Evolutionary conservation across 2,797 vertebrate species (phyloP).

Genomic region (Oreonectes daqikongensis): DNA sequence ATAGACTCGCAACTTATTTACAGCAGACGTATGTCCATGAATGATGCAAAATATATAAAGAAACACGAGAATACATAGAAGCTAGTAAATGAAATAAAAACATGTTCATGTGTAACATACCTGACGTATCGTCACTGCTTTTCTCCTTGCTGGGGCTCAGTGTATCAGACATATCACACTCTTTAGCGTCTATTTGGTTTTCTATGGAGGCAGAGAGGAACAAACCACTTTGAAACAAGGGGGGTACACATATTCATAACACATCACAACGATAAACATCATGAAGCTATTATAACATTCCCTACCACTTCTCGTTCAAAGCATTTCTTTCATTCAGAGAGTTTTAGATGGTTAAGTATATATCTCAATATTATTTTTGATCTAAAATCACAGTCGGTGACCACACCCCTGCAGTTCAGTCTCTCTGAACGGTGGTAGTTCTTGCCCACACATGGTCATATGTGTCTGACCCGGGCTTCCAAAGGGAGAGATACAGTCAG

Average conservation of each 20-base stretch:
- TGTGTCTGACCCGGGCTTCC: conserved; percentile 61
- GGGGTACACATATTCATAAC: conserved; percentile 20
- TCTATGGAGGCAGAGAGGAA: conserved; percentile 75
- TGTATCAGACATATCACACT: conserved; percentile 96
- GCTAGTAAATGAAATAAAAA: not conserved
- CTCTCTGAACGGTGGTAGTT: conserved; percentile 22
- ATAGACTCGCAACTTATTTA: too few species aligned
- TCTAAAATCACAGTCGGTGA: not conserved
- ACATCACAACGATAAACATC: not conserved
- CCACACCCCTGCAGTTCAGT: conserved; percentile 28
- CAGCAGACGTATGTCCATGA: not conserved
- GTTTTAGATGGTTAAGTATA: not conserved
- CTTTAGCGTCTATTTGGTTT: conserved; percentile 90
- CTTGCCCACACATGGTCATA: conserved; percentile 66
- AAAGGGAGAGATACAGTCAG: conserved; percentile 56
- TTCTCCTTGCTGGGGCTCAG: conserved; percentile 97
- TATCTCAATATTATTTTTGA: not conserved
- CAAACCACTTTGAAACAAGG: conserved; percentile 57
- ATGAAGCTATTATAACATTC: not conserved
- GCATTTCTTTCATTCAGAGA: too few species aligned
- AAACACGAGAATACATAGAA: not conserved
- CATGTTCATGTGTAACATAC: conserved; percentile 66
- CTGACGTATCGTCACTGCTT: conserved; percentile 98
- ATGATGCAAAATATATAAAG: not conserved
- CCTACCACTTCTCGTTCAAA: not conserved